phyloP scores from a whole-genome alignment of 1,140 invertebrate species.

The Drosophila kanapiae region DNA sequence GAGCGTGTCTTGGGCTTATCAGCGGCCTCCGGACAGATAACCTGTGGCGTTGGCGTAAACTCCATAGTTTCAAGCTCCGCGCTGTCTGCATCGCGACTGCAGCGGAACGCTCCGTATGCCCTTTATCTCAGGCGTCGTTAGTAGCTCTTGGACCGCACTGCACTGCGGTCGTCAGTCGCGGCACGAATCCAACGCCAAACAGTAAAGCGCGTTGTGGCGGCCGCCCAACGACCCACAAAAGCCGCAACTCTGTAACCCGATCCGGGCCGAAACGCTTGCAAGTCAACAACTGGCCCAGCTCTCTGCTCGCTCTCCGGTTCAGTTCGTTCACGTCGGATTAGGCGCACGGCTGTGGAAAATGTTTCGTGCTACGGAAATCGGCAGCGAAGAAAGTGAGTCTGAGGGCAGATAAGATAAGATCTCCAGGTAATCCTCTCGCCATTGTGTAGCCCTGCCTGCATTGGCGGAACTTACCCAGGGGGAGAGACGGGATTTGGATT shows the following conservation, averaged over 20 bases:
- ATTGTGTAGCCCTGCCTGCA: constrained; percentile 62
- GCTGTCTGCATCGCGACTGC: constrained; percentile 37
- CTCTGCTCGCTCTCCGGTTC: constrained; percentile 15
- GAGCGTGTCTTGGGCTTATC: constrained; percentile 67
- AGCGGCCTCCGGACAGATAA: constrained; percentile 51
- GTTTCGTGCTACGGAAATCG: constrained; percentile 80
- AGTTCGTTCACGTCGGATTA: constrained; percentile 48
- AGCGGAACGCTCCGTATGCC: constrained; percentile 10
- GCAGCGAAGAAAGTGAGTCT: constrained; percentile 82
- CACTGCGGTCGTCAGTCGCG: constrained; percentile 51
- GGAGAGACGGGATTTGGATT: constrained; percentile 7
- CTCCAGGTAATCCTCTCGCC: constrained; percentile 8
- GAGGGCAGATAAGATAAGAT: constrained; percentile 43
- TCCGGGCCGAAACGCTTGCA: constrained; percentile 24
- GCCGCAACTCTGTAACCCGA: constrained; percentile 67
- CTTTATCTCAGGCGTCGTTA: constrained; percentile 63
- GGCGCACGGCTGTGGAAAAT: constrained; percentile 55
- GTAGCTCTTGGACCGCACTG: constrained; percentile 44
- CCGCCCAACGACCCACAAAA: constrained; percentile 56
- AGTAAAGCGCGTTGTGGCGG: constrained; percentile 46
- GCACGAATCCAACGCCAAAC: constrained; percentile 20
- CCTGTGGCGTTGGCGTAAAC: constrained; percentile 54
- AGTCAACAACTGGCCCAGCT: constrained; percentile 29
- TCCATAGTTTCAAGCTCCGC: constrained; percentile 30
- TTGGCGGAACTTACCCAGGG: constrained; percentile 63